A percentile compares a stretch with the other conserved stretches of the same genome.
Conservation (phyloP, 1,140 invertebrate species). For the Brachionus rotundiformis region DNA sequence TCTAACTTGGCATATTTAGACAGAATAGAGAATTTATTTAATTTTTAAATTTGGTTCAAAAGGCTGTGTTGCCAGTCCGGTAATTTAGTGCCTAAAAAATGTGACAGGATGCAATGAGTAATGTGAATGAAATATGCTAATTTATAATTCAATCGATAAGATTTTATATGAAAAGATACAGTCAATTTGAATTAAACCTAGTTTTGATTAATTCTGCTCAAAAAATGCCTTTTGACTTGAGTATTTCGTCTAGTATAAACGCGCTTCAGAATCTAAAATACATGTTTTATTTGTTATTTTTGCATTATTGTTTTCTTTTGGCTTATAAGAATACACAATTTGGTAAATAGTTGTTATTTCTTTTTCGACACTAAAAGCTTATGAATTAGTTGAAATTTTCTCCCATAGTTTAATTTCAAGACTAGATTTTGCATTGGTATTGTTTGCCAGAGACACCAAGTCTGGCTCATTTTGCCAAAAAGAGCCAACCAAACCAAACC, state of each 20-base stretch:
- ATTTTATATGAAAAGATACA: slow-evolving; percentile 14
- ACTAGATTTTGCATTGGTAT: neutral
- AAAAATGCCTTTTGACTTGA: slow-evolving; percentile 13
- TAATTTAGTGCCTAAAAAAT: neutral
- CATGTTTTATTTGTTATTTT: slow-evolving; percentile 21
- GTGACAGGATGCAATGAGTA: neutral
- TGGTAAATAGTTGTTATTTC: slow-evolving; percentile 12
- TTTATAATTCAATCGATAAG: slow-evolving; percentile 46
- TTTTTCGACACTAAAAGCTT: slow-evolving; percentile 9
- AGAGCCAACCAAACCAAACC: too few relatives aligned
- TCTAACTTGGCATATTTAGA: neutral
- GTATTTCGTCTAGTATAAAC: neutral
- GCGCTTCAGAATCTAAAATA: neutral
- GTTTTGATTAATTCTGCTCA: slow-evolving; percentile 14
- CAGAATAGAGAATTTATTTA: too few relatives aligned
- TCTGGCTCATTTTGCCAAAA: too few relatives aligned
- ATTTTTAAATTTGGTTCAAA: too few relatives aligned
- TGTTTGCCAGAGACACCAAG: neutral
- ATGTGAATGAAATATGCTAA: slow-evolving; percentile 33
- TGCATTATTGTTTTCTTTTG: slow-evolving; percentile 9
- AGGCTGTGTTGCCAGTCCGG: too few relatives aligned
- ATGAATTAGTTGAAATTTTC: neutral
- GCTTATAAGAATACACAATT: slow-evolving; percentile 19
- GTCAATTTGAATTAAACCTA: slow-evolving; percentile 15
- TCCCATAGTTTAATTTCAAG: neutral